Percentiles rank a stretch among this genome's conserved stretches.
phyloP scores from a whole-genome alignment of 2,113 vertebrate species.

The Murina feae region DNA sequence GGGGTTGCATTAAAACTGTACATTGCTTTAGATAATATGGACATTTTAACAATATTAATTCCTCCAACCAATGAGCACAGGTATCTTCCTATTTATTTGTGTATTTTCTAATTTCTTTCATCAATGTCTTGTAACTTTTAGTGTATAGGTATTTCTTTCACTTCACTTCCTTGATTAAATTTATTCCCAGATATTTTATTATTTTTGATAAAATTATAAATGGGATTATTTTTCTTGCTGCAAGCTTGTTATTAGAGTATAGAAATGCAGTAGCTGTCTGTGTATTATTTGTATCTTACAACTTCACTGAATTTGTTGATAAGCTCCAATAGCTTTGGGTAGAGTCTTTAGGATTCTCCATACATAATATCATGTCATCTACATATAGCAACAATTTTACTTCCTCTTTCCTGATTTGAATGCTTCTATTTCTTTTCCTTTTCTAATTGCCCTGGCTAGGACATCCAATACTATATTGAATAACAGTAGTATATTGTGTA shows the following conservation, averaged over 20 bases:
- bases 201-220: not conserved
- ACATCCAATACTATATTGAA: not conserved
- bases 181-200: not conserved
- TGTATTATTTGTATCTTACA: not conserved
- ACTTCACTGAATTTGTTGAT: not conserved
- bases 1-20: not conserved
- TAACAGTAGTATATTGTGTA: not conserved
- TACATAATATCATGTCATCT: not conserved
- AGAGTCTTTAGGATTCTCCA: not conserved
- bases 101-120: not conserved
- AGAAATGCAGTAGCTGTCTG: not conserved
- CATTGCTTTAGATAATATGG: not conserved
- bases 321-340: not conserved
- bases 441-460: not conserved
- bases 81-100: not conserved
- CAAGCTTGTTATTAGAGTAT: not conserved
- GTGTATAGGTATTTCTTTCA: not conserved
- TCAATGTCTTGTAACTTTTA: not conserved
- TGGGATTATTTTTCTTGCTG: not conserved
- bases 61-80: not conserved
- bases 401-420: not conserved
- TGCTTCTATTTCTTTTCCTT: not conserved
- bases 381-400: not conserved
- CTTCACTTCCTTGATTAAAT: not conserved
- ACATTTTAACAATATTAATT: not conserved